Evolutionary conservation across 2,797 vertebrate genomes (phyloP).

Genomic region (Platalea minor): DNA sequence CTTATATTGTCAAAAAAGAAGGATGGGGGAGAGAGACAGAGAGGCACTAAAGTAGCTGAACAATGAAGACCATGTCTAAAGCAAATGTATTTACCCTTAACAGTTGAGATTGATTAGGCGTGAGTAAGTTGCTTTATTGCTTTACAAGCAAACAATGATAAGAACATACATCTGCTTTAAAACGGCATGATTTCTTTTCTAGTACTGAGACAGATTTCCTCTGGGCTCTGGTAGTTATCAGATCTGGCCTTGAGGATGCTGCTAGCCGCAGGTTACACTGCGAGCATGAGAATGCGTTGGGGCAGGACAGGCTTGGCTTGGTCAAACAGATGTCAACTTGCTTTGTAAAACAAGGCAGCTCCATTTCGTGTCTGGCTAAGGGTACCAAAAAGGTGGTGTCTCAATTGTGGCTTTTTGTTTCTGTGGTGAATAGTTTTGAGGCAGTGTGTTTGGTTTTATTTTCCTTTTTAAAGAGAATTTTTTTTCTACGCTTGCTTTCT

Average conservation of each 20-base stretch:
- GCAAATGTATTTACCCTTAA: conserved; percentile 29
- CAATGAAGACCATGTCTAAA: background rate
- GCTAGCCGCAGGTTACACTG: background rate
- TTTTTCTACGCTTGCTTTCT: background rate
- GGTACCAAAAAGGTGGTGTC: background rate
- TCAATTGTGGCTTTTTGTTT: background rate
- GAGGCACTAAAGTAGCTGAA: background rate
- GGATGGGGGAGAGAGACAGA: background rate
- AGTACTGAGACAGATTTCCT: background rate
- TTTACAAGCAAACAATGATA: conserved; percentile 40
- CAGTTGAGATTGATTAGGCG: conserved; percentile 2
- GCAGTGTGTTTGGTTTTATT: background rate
- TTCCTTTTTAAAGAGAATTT: background rate
- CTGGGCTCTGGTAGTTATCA: background rate
- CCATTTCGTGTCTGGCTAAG: background rate
- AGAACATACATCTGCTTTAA: conserved; percentile 43
- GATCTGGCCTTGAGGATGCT: background rate
- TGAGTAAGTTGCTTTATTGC: background rate
- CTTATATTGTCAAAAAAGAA: background rate
- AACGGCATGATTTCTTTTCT: background rate
- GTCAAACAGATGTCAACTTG: background rate
- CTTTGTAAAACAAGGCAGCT: background rate
- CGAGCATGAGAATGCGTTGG: background rate
- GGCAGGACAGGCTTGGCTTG: background rate
- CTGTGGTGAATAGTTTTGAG: background rate